Base-by-base conservation (phyloP, 2,888 invertebrate genomes). In the Orthosia cruda region DNA sequence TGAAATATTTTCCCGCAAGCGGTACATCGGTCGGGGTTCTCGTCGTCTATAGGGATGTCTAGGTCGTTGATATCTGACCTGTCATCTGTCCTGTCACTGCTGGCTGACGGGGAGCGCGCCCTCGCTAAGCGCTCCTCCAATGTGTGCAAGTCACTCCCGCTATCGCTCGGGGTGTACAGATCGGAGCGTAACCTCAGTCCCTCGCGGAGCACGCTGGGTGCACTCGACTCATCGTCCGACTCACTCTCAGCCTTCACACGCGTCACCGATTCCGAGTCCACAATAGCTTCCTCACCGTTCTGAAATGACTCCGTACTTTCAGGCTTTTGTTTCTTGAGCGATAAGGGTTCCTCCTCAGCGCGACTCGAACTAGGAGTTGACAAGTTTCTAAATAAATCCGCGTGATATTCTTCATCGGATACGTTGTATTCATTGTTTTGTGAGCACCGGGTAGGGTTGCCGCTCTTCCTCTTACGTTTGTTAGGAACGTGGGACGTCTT, bases 1-100 rank as follows among this genome's bases (percentile, higher is more conserved):
- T 98, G 98, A 97, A 99, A 99, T 92, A 98, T 97, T 95, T 99
- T 98, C 23, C 98, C 98, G 92, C 99, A 99, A 47, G 98, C 98
- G 2, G 98, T 98, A 94, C 99, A 99, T 79, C 98, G 97, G 78
- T 98, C 97, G 3, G 99, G 99, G 93, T 99, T 98, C 89, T 99
- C 98, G 90, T 98, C 98, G 94, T 99, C 99, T 77, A 99, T 97
- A 23, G 99, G 99, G 79, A 99, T 98, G 90, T 99, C 98, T 82
- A 97, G 95, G 96, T 98, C 95, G 87, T 96, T 94, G 76, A 96
- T 88, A 81, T 97, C 96, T 88, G 87, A 86, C 77, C 95, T 87
- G 71, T 95, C 96, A 85, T 96, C 96, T 55, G 95, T 94, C 64
- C 92, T 92, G 83, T 96, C 96, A 81, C 96, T 96, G 90, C 95